phyloP scores from a whole-genome alignment of 1,140 invertebrate genomes.

The Bemisia tabaci region DNA sequence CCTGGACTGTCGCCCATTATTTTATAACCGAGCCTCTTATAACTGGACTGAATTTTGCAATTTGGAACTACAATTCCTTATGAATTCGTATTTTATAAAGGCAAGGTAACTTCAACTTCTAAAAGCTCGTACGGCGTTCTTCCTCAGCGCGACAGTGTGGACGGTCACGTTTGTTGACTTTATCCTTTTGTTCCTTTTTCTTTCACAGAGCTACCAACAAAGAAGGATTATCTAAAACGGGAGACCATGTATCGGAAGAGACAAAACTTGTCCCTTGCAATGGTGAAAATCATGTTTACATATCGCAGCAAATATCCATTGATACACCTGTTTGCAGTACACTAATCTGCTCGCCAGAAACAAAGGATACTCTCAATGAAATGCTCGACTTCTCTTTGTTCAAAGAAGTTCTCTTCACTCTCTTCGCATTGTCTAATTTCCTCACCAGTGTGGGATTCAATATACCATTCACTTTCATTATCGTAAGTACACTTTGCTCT shows the following conservation, averaged over 20 bases:
- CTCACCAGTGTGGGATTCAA: conserved; percentile 94
- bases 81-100: too few species aligned
- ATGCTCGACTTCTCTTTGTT: conserved; percentile 78
- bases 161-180: too few species aligned
- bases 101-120: too few species aligned
- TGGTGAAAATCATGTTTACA: neutral
- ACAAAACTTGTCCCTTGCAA: neutral
- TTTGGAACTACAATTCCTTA: too few species aligned
- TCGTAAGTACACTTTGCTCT: conserved; percentile 31
- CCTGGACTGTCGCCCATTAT: too few species aligned
- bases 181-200: neutral
- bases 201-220: neutral
- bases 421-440: conserved; percentile 88
- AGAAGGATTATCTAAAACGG: neutral
- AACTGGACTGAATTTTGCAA: too few species aligned
- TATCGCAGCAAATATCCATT: neutral
- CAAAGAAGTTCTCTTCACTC: conserved; percentile 70
- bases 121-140: too few species aligned
- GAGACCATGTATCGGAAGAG: neutral
- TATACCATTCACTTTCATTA: conserved; percentile 78
- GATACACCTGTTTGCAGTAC: conserved; percentile 19
- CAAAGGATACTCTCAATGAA: conserved; percentile 50
- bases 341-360: conserved; percentile 31
- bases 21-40: too few species aligned
- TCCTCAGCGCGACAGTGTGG: too few species aligned